phyloP scores from a whole-genome alignment of 2,888 invertebrate species.

The Drosophila cracens region DNA sequence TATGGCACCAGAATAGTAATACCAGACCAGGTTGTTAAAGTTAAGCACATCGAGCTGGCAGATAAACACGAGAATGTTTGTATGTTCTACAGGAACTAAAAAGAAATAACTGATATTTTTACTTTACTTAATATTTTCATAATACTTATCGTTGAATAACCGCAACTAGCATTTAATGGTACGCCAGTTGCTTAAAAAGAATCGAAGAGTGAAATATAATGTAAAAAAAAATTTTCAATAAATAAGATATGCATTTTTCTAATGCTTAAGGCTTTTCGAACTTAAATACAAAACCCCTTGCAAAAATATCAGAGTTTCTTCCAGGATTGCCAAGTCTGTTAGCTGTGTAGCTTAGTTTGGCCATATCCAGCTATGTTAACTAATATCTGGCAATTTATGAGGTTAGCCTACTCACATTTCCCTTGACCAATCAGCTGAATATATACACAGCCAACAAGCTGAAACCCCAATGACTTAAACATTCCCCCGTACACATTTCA shows the following conservation, averaged over 20 bases:
- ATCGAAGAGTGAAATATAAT: neutral
- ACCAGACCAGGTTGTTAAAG: conserved; percentile 47
- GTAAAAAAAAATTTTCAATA: neutral
- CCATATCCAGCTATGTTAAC: neutral
- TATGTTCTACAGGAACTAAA: neutral
- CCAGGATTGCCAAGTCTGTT: neutral
- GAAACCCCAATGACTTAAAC: neutral
- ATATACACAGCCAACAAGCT: neutral
- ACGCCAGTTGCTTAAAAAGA: neutral
- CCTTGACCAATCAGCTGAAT: conserved; percentile 16
- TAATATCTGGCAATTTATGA: neutral
- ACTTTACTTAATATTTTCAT: neutral
- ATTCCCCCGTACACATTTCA: conserved; percentile 15
- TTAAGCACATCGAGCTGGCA: conserved; percentile 37
- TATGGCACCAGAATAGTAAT: conserved; percentile 43
- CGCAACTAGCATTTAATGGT: neutral
- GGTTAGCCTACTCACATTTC: neutral
- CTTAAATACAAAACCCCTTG: neutral
- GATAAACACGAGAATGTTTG: conserved; percentile 16
- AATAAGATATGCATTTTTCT: neutral
- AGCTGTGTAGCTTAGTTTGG: neutral
- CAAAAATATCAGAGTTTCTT: neutral
- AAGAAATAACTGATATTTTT: neutral
- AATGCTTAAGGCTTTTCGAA: neutral
- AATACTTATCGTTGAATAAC: conserved; percentile 7